Percentiles rank a stretch among this genome's conserved stretches.
These are phyloP conservation scores for Willisornis vidua DNA, from an alignment of 2,113 vertebrate genomes.

Conservation along the genomic window DNA sequence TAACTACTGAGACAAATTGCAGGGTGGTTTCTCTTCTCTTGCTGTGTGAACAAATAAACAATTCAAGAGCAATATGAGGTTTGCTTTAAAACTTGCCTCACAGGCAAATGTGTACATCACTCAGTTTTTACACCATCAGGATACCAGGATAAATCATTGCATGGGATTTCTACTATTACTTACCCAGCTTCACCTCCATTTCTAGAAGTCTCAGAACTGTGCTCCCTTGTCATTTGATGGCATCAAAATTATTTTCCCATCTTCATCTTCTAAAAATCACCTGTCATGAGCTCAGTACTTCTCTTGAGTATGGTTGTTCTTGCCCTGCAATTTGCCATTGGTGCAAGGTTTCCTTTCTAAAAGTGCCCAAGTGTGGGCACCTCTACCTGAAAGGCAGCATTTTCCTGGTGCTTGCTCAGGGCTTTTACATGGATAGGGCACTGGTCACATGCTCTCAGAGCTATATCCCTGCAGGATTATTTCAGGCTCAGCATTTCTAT, in stretches of 20 bases:
- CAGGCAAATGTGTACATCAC: neutral
- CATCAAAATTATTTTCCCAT: neutral
- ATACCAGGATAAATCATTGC: neutral
- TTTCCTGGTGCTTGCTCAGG: neutral
- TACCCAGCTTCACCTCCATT: neutral
- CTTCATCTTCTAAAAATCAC: neutral
- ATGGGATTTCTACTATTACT: neutral
- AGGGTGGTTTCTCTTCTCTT: neutral
- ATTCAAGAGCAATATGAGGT: neutral
- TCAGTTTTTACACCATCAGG: neutral
- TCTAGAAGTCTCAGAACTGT: neutral
- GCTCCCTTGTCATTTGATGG: neutral
- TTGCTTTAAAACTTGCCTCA: neutral
- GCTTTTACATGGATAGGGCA: neutral
- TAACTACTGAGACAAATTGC: neutral
- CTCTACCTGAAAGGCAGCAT: neutral
- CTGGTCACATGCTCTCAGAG: too few species aligned
- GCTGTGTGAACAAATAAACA: neutral
- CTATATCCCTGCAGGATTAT: fast-evolving
- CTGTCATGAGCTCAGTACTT: neutral
- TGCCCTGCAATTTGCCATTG: neutral
- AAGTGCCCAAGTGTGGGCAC: neutral
- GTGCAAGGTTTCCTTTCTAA: neutral
- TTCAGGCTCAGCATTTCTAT: neutral
- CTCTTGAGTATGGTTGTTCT: neutral